phyloP scores from a whole-genome alignment of 2,888 invertebrate genomes.

The Philonicus albiceps region DNA sequence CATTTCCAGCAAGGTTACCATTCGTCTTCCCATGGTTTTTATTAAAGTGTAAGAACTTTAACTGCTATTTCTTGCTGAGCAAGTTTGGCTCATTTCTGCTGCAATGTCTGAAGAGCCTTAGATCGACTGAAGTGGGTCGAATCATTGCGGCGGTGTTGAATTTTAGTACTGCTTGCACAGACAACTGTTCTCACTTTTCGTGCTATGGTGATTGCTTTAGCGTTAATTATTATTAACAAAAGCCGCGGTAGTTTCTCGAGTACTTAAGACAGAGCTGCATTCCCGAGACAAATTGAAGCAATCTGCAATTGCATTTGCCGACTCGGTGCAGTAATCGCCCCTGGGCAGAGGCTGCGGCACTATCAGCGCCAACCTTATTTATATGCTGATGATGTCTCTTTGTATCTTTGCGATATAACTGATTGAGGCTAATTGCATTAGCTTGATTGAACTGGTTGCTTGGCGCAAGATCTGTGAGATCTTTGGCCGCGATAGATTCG shows the following conservation, averaged over 20 bases:
- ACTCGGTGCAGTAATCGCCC: neutral
- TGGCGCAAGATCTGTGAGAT: neutral
- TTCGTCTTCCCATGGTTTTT: too few relatives aligned
- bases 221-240: neutral
- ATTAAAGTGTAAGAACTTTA: neutral
- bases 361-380: slow-evolving; percentile 10
- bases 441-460: slow-evolving; percentile 22
- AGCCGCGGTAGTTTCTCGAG: neutral
- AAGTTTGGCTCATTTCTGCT: too few relatives aligned
- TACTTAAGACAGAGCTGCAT: neutral
- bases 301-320: neutral
- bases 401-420: neutral
- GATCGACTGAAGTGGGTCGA: neutral
- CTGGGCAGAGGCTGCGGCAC: neutral
- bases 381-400: slow-evolving; percentile 21
- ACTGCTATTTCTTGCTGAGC: neutral
- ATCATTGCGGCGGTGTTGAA: neutral
- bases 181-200: neutral
- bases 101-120: too few relatives aligned
- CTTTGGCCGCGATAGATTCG: neutral
- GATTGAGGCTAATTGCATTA: slow-evolving; percentile 32
- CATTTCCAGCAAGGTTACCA: too few relatives aligned
- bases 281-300: neutral
- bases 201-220: neutral
- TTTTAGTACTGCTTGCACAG: neutral